phyloP scores from a whole-genome alignment of 2,113 vertebrate species.

The Zeus faber region DNA sequence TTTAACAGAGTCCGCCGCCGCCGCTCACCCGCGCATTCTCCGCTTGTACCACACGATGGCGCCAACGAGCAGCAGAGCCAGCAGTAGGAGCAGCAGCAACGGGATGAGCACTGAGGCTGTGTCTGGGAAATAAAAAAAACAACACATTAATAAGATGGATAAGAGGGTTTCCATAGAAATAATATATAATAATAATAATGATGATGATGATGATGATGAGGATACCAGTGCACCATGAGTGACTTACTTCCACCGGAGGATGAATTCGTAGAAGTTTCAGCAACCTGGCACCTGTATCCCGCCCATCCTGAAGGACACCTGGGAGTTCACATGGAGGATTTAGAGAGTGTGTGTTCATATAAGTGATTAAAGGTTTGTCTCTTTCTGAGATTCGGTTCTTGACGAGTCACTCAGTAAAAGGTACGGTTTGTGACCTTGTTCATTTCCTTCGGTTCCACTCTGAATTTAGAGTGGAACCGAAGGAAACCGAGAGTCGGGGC shows the following conservation, averaged over 20 bases:
- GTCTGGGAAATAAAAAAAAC: conserved; percentile 55
- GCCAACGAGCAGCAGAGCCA: conserved; percentile 79
- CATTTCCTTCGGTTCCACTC: no score
- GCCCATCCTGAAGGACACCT: conserved; percentile 69
- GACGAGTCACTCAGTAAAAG: no score
- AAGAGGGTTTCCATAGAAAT: conserved; percentile 4
- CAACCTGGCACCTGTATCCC: conserved; percentile 66
- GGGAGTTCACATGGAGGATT: conserved; percentile 12
- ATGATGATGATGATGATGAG: no score
- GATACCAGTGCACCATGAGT: no score
- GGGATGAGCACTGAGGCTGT: conserved; percentile 84
- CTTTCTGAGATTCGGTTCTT: no score
- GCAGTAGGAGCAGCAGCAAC: conserved; percentile 81
- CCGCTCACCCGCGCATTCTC: conserved; percentile 89
- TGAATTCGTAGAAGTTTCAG: conserved; percentile 33
- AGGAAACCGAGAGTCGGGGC: no score
- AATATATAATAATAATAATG: neutral
- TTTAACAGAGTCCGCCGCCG: neutral
- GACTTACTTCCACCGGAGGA: conserved; percentile 58
- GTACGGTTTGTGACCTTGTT: no score
- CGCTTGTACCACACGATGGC: conserved; percentile 90
- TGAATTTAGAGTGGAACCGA: no score
- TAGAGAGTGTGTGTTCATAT: neutral
- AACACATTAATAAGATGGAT: conserved; percentile 1
- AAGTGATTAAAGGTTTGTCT: neutral